A percentile compares a stretch with the other conserved stretches of the same genome.
These are phyloP conservation scores for Aethes cnicana DNA, from an alignment of 2,888 invertebrate genomes.

Conservation along the genomic window DNA sequence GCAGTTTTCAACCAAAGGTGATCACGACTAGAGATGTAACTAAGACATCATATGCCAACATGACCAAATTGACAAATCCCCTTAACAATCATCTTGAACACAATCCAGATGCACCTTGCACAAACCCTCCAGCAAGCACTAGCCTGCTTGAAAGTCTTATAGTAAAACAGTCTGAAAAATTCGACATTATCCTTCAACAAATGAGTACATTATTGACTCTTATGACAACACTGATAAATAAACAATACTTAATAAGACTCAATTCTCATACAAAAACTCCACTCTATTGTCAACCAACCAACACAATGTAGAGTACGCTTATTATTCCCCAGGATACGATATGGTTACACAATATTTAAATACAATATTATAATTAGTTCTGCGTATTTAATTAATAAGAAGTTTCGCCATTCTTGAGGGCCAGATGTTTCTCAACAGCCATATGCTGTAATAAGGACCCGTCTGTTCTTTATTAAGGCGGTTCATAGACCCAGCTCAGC, in stretches of 20 bases:
- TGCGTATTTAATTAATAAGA: constrained; percentile 17
- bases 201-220: background rate
- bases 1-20: too few species aligned
- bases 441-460: too few species aligned
- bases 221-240: too few species aligned
- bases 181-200: constrained; percentile 1
- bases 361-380: constrained; percentile 28
- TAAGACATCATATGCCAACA: background rate
- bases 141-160: background rate
- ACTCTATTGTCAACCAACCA: too few species aligned
- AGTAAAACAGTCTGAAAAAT: background rate
- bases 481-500: too few species aligned
- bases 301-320: constrained; percentile 6
- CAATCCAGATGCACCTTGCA: background rate
- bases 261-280: too few species aligned
- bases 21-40: too few species aligned
- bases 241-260: too few species aligned
- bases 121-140: background rate
- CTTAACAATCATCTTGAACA: background rate
- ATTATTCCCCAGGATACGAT: constrained; percentile 14
- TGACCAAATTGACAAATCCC: background rate
- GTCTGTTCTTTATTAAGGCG: too few species aligned
- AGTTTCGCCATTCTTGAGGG: background rate
- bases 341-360: constrained; percentile 21
- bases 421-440: too few species aligned